Conservation (phyloP, 2,888 invertebrate species). For the Dusona sp. region DNA sequence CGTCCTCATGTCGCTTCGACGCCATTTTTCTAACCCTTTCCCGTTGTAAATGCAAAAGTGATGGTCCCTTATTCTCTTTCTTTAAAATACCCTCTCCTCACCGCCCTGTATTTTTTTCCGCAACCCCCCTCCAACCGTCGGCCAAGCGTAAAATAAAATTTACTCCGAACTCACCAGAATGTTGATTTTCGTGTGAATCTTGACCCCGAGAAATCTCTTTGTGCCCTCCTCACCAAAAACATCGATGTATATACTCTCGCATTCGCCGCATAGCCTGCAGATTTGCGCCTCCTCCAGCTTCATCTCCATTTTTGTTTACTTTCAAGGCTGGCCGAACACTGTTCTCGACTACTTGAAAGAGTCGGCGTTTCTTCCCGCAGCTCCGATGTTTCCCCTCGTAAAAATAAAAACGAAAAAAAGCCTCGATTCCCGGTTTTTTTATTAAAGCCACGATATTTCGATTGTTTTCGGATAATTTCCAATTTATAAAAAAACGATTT, state of each 20-base stretch:
- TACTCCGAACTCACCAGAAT: slow-evolving; percentile 79
- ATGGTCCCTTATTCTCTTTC: slow-evolving; percentile 33
- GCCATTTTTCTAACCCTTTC: slow-evolving; percentile 80
- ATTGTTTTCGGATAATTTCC: background rate
- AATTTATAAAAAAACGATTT: background rate
- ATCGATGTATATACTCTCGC: slow-evolving; percentile 81
- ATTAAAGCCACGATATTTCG: background rate
- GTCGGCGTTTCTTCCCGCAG: slow-evolving; percentile 12
- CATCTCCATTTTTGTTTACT: slow-evolving; percentile 80
- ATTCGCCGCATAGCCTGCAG: slow-evolving; percentile 82
- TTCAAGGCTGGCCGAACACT: slow-evolving; percentile 60
- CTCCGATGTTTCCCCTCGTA: background rate
- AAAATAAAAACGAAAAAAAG: background rate
- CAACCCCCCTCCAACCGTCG: background rate
- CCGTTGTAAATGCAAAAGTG: slow-evolving; percentile 32
- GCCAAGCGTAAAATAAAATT: slow-evolving; percentile 12
- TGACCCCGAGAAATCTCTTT: slow-evolving; percentile 79
- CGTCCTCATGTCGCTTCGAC: slow-evolving; percentile 62
- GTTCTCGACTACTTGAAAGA: slow-evolving; percentile 62
- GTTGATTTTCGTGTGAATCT: slow-evolving; percentile 82
- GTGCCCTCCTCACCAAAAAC: slow-evolving; percentile 82
- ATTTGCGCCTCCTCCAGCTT: slow-evolving; percentile 79
- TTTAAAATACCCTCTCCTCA: background rate
- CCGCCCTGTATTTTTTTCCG: background rate
- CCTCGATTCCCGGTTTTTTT: slow-evolving; percentile 10